These are phyloP conservation scores for Magallana gigas DNA, from an alignment of 1,140 invertebrate genomes.

Conservation along the genomic window DNA sequence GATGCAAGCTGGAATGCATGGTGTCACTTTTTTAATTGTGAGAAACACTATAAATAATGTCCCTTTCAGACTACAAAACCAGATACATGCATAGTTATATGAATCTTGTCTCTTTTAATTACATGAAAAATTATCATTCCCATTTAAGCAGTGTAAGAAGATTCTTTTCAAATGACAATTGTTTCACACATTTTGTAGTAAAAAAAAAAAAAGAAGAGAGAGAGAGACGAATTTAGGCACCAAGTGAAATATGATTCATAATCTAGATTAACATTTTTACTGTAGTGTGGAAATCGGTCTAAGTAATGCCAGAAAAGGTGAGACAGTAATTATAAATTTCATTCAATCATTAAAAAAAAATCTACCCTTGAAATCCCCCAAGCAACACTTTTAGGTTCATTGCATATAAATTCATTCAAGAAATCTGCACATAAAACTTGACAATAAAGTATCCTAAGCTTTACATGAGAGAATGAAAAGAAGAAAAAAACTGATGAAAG, in stretches of 20 bases:
- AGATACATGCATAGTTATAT: neutral
- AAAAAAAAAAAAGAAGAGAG: no score
- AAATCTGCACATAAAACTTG: neutral
- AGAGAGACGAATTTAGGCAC: no score
- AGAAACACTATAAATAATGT: neutral
- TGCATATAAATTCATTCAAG: slow-evolving; percentile 28
- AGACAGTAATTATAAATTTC: neutral
- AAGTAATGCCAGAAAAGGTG: no score
- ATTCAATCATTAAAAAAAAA: slow-evolving; percentile 11
- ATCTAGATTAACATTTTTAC: no score
- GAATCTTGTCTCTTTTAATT: slow-evolving; percentile 11
- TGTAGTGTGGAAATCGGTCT: no score
- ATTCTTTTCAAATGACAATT: neutral
- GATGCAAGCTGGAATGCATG: slow-evolving; percentile 2
- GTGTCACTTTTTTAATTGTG: neutral
- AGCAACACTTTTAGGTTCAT: neutral
- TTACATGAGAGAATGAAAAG: slow-evolving; percentile 16
- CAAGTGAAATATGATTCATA: no score
- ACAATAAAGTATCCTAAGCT: neutral
- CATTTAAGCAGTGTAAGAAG: slow-evolving; percentile 9
- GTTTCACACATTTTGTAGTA: no score
- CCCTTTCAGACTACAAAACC: neutral
- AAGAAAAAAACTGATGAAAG: slow-evolving; percentile 2
- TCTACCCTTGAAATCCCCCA: neutral
- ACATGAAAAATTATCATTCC: slow-evolving; percentile 9